Percentiles rank a stretch among this genome's conserved stretches.
phyloP scores from a whole-genome alignment of 2,113 vertebrate genomes.

The Alces alces region DNA sequence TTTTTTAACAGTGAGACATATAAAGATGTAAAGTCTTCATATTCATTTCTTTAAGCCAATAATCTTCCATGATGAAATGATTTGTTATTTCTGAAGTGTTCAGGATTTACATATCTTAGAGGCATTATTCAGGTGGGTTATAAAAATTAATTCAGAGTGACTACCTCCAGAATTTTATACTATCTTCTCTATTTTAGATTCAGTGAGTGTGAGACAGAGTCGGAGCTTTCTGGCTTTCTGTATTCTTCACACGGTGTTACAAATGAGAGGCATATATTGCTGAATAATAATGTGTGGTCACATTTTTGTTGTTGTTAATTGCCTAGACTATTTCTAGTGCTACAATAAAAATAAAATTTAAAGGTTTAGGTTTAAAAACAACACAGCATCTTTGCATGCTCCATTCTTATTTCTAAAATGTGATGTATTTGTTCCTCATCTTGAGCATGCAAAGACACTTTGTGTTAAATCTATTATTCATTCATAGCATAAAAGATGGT shows the following conservation, averaged over 20 bases:
- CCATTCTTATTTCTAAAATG: conserved; percentile 24
- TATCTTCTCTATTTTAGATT: conserved; percentile 40
- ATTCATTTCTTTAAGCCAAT: conserved; percentile 57
- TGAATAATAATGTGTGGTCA: conserved; percentile 9
- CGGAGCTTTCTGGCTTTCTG: neutral
- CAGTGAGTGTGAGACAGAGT: neutral
- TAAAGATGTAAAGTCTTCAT: conserved; percentile 24
- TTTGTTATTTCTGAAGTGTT: conserved; percentile 61
- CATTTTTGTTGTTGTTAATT: neutral
- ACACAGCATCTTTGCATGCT: neutral
- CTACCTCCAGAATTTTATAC: conserved; percentile 36
- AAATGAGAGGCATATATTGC: neutral
- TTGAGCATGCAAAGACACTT: neutral
- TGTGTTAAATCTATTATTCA: conserved; percentile 1
- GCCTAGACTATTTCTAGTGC: neutral
- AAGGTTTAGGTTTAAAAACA: conserved; percentile 9
- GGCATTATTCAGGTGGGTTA: conserved; percentile 44
- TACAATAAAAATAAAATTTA: conserved; percentile 22
- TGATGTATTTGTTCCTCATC: neutral
- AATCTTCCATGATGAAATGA: conserved; percentile 62
- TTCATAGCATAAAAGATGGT: neutral
- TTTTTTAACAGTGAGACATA: conserved; percentile 27
- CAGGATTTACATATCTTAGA: conserved; percentile 68
- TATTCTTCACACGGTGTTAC: neutral
- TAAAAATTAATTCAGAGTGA: conserved; percentile 61